A percentile compares a stretch with the other conserved stretches of the same genome.
These are phyloP conservation scores for Periplaneta americana DNA, from an alignment of 1,140 invertebrate genomes.

Conservation along the genomic window DNA sequence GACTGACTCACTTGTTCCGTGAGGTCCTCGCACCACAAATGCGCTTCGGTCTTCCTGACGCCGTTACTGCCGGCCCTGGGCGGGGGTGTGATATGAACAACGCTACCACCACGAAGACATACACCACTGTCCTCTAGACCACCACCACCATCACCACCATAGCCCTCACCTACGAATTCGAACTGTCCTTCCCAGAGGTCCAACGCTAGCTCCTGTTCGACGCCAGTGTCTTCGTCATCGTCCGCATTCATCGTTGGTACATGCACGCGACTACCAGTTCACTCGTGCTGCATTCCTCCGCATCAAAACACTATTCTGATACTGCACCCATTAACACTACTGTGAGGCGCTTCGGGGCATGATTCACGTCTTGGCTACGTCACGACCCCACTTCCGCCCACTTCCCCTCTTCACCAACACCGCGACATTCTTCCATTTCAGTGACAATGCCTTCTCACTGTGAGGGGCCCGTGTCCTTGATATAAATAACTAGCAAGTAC, in stretches of 20 bases:
- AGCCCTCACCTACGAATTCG: constrained; percentile 59
- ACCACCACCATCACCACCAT: constrained; percentile 53
- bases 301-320: too few species aligned
- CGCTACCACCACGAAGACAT: constrained; percentile 23
- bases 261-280: background rate
- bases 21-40: constrained; percentile 48
- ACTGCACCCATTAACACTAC: too few species aligned
- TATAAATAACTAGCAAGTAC: background rate
- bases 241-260: background rate
- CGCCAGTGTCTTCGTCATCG: constrained; percentile 11
- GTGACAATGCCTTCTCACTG: background rate
- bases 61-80: constrained; percentile 42
- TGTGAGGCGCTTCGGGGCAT: too few species aligned
- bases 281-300: background rate
- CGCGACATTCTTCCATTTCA: background rate
- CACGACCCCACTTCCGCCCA: background rate
- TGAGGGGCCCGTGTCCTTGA: background rate
- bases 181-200: constrained; percentile 85
- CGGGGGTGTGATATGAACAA: constrained; percentile 40
- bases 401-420: background rate
- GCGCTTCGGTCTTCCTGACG: constrained; percentile 44
- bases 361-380: too few species aligned
- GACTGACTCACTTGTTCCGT: constrained; percentile 44
- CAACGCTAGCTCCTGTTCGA: constrained; percentile 56
- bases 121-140: constrained; percentile 73